Evolutionary conservation across 2,888 invertebrate species (phyloP), one percentile per base, ranked within the genome.

Genomic region (Chloroclysta siterata): DNA sequence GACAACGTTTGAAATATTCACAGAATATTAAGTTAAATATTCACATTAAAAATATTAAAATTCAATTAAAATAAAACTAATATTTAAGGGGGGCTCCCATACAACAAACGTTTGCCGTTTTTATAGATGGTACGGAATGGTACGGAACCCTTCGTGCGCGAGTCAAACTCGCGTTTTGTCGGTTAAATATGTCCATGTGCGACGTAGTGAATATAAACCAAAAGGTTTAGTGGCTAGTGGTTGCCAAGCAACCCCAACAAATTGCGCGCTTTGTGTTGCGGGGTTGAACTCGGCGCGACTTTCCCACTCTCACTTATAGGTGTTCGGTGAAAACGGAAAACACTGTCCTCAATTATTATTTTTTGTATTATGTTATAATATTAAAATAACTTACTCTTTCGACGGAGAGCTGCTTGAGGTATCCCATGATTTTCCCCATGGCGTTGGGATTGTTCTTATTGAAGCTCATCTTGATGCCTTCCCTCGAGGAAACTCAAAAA

Each of bases 371-470:
- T 33, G 1, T 8, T 33, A 8, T 33, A 33, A 8, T 8, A 33
- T 33, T 6, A 33, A 33, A 6, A 33, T 41, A 60, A 80, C 93
- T 88, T 85, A 93, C 93, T 92, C 89, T 93, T 81, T 93, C 93
- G 29, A 88, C 90, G 81, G 93, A 93, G 65, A 93, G 85, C 82
- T 93, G 93, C 77, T 88, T 89, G 69, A 93, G 83, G 77, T 90
- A 91, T 72, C 85, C 93, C 92, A 93, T 90, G 70, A 93, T 85
- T 79, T 93, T 93, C 85, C 89, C 93, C 89, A 93, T 78, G 44
- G 93, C 82, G 74, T 91, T 92, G 77, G 93, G 90, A 79, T 92
- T 93, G 72, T 93, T 90, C 83, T 92, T 93, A 78, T 93, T 93
- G 79, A 93, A 93, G 77, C 93, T 93, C 93, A 93, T 93, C 82